These are phyloP conservation scores for Danionella cerebrum DNA, from an alignment of 2,113 vertebrate genomes.

Conservation along the genomic window DNA sequence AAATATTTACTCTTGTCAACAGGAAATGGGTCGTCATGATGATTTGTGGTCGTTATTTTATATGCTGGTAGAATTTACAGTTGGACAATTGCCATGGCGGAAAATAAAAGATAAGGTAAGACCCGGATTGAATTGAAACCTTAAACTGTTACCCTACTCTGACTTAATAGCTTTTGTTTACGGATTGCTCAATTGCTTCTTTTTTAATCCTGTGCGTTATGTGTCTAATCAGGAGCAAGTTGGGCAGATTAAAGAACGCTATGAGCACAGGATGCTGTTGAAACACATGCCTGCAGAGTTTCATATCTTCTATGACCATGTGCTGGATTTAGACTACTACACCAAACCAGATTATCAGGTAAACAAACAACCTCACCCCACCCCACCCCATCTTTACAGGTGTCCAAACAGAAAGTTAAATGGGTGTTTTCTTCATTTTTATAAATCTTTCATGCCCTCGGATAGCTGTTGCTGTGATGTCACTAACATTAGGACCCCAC, in stretches of 20 bases:
- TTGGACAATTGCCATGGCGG: constrained; percentile 92
- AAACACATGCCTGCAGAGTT: constrained; percentile 98
- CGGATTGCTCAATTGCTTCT: background rate
- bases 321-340: constrained; percentile 89
- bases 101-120: constrained; percentile 97
- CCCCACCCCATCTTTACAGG: too few species aligned
- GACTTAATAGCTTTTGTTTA: constrained; percentile 4
- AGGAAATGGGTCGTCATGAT: constrained; percentile 98
- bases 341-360: constrained; percentile 99
- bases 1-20: background rate
- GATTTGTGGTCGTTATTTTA: constrained; percentile 98
- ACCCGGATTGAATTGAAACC: background rate
- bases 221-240: constrained; percentile 80
- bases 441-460: too few species aligned
- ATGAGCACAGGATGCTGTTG: constrained; percentile 91
- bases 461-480: too few species aligned
- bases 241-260: constrained; percentile 96
- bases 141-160: background rate
- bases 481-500: too few species aligned
- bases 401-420: too few species aligned
- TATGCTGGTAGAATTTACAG: constrained; percentile 96
- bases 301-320: constrained; percentile 90
- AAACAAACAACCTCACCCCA: background rate
- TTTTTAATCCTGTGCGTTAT: background rate
- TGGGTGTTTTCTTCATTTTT: too few species aligned